Percentiles rank a stretch among this genome's conserved stretches.
phyloP scores from a whole-genome alignment of 2,888 invertebrate species.

The Eupithecia tripunctaria region DNA sequence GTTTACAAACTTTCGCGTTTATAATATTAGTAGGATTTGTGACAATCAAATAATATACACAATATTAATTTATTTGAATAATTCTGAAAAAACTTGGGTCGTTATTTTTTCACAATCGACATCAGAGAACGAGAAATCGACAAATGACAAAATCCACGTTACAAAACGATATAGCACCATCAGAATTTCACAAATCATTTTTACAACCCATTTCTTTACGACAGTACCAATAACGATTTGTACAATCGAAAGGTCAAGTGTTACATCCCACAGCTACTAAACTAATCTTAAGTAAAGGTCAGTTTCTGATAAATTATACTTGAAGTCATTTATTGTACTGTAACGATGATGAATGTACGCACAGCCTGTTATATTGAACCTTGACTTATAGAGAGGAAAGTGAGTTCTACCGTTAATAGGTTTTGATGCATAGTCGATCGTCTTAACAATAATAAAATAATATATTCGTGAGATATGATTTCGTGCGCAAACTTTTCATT shows the following conservation, averaged over 20 bases:
- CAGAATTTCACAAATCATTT: neutral
- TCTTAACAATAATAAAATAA: neutral
- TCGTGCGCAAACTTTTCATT: neutral
- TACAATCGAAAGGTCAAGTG: conserved; percentile 26
- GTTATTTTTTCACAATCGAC: neutral
- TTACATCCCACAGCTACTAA: conserved; percentile 25
- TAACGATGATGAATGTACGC: conserved; percentile 36
- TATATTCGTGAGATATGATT: neutral
- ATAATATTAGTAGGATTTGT: no score
- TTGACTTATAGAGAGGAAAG: conserved; percentile 38
- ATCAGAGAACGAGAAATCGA: neutral
- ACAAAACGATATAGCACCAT: neutral
- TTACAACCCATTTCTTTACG: conserved; percentile 7
- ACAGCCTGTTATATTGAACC: conserved; percentile 14
- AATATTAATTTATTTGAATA: neutral
- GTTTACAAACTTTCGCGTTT: no score
- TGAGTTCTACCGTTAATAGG: neutral
- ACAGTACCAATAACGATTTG: conserved; percentile 11
- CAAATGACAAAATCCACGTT: neutral
- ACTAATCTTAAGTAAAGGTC: conserved; percentile 38
- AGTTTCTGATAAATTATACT: conserved; percentile 32
- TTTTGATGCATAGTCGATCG: neutral
- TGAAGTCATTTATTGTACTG: conserved; percentile 27
- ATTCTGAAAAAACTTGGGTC: neutral
- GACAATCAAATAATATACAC: neutral